A percentile compares a stretch with the other conserved stretches of the same genome.
Conservation (phyloP, 2,113 vertebrate species). For the Lanius collurio region DNA sequence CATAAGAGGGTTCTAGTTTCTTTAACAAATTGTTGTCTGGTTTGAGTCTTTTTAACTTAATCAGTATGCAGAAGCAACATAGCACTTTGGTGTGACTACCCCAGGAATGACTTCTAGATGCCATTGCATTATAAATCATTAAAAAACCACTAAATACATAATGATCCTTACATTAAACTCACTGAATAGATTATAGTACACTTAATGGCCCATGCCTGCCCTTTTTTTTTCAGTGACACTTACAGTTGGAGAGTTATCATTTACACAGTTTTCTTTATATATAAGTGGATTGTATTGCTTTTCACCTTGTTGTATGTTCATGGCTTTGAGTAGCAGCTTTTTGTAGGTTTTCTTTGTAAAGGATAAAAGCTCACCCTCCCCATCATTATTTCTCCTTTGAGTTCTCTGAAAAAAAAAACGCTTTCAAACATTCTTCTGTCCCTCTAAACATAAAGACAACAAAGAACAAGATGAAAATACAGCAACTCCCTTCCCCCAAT, state of each 20-base stretch:
- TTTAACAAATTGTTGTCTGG: not conserved
- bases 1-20: not conserved
- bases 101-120: not conserved
- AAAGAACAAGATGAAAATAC: not conserved
- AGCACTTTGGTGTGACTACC: not conserved
- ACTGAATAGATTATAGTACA: not conserved
- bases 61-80: not conserved
- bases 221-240: not conserved
- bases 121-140: constrained; percentile 6
- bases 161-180: constrained; percentile 13
- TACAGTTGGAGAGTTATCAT: not conserved
- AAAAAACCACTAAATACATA: not conserved
- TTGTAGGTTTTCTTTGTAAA: not conserved
- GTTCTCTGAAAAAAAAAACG: not conserved
- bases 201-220: not conserved
- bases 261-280: not conserved
- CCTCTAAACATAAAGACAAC: not conserved
- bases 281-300: not conserved
- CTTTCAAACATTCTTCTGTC: not conserved
- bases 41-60: not conserved
- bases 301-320: not conserved
- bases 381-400: not conserved
- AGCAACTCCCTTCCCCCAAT: not conserved
- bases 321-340: not conserved
- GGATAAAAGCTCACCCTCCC: not conserved